Evolutionary conservation across 1,140 invertebrate species (phyloP).

Genomic region (Drepana arcuata): DNA sequence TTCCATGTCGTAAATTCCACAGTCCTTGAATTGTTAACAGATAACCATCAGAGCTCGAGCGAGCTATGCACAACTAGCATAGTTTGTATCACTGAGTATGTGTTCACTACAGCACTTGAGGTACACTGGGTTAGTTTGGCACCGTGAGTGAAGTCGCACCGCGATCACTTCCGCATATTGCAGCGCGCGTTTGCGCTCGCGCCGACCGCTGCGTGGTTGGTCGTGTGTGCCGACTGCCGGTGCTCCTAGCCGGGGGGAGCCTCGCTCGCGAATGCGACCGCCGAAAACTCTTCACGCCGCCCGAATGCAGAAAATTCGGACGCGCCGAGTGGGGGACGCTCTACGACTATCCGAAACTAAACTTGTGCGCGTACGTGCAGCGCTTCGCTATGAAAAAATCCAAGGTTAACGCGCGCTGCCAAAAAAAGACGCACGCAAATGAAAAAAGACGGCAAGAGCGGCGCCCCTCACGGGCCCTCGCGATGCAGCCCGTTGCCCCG

Average conservation of each 20-base stretch:
- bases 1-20: conserved; percentile 57
- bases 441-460: conserved; percentile 63
- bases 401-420: conserved; percentile 69
- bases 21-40: conserved; percentile 51
- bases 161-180: conserved; percentile 66
- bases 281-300: conserved; percentile 61
- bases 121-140: conserved; percentile 41
- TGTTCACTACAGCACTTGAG: conserved; percentile 55
- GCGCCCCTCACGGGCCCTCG: conserved; percentile 56
- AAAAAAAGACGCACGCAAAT: conserved; percentile 69
- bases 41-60: conserved; percentile 48
- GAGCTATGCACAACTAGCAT: conserved; percentile 60
- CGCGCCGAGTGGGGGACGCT: conserved; percentile 66
- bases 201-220: conserved; percentile 13
- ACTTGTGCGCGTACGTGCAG: conserved; percentile 58
- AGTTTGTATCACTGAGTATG: conserved; percentile 58
- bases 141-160: conserved; percentile 36
- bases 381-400: conserved; percentile 69
- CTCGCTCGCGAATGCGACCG: conserved; percentile 64
- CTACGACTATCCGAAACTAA: conserved; percentile 68
- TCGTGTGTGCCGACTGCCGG: conserved; percentile 29
- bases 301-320: conserved; percentile 70
- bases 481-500: conserved; percentile 40
- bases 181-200: conserved; percentile 42
- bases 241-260: conserved; percentile 54